phyloP scores from a whole-genome alignment of 2,113 vertebrate genomes.

The Phrynosoma platyrhinos region DNA sequence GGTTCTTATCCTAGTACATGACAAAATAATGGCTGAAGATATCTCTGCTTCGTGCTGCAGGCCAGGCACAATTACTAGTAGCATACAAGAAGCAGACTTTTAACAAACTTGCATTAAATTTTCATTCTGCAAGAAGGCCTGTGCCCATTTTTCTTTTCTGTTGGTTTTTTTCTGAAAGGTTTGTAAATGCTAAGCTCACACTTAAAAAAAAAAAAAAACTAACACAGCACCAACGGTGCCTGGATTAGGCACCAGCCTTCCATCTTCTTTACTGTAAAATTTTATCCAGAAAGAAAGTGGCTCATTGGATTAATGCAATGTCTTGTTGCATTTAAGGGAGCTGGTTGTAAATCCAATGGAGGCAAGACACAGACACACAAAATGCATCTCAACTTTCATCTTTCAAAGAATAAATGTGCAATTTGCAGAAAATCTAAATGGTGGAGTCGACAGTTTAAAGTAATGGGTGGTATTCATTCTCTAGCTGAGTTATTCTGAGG shows the following conservation, averaged over 20 bases:
- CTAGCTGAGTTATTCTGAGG: constrained; percentile 40
- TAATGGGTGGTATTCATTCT: constrained; percentile 31
- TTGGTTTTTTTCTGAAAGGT: constrained; percentile 53
- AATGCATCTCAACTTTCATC: constrained; percentile 46
- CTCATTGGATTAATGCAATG: constrained; percentile 40
- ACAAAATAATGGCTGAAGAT: not conserved
- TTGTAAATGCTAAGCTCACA: constrained; percentile 50
- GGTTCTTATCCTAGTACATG: not conserved
- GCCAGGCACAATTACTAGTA: not conserved
- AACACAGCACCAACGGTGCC: not conserved
- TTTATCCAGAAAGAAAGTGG: constrained; percentile 48
- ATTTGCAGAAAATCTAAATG: constrained; percentile 49
- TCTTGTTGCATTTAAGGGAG: constrained; percentile 47
- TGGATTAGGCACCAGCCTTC: constrained; percentile 35
- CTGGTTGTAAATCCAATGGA: constrained; percentile 34
- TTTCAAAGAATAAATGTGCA: constrained; percentile 46
- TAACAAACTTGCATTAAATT: constrained; percentile 46
- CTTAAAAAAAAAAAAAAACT: constrained; percentile 34
- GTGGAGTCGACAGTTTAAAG: constrained; percentile 39
- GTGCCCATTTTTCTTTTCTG: constrained; percentile 55
- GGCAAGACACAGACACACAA: constrained; percentile 50
- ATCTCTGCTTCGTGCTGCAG: not conserved
- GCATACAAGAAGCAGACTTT: constrained; percentile 7
- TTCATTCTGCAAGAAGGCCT: constrained; percentile 40
- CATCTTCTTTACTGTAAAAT: constrained; percentile 52